Base-by-base conservation (phyloP, 2,113 vertebrate species). In the Mormyrus iriodes region DNA sequence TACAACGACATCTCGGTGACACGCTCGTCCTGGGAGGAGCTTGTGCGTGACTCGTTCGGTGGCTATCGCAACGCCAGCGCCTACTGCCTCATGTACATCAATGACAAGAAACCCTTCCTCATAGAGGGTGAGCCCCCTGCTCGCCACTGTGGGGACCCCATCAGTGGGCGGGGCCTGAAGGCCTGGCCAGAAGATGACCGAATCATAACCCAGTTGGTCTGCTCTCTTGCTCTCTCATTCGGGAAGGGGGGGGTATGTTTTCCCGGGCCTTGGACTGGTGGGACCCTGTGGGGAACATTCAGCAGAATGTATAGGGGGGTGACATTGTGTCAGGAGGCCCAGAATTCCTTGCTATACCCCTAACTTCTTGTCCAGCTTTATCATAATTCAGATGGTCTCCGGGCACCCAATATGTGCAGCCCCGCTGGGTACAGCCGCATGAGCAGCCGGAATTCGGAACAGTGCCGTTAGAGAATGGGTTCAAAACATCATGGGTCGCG, bases 31-130 rank as follows among this genome's bases (percentile, higher is more conserved):
- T 99, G 98, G 98, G 98, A 99, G 93, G 98, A 99, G 92, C 95
- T 99, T 90, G 97, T 99, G 92, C 96, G 98, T 53, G 98, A 99
- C 93, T 99, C 98, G 0, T 99, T 99, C 21, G 98, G 98, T 89
- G 98, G 98, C 89, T 99, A 99, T 92, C 96, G 98, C 91, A 99
- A 99, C 87, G 98, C 98, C 92, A 99, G 98, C 90, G 98, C 98
- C 86, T 99, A 99, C 90, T 99, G 98, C 93, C 97, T 99, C 94
- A 99, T 99, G 98, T 99, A 99, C 92, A 98, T 99, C 92, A 98
- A 99, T 19, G 98, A 99, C 91, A 99, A 98, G 90, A 98, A 98
- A 89, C 97, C 98, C 46, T 98, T 98, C 90, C 96, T 99, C 92
- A 99, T 98, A 93, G 96, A 98, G 96, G 98, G 98, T 99, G 97